Conservation (phyloP, 2,113 vertebrate genomes). For the Python bivittatus region DNA sequence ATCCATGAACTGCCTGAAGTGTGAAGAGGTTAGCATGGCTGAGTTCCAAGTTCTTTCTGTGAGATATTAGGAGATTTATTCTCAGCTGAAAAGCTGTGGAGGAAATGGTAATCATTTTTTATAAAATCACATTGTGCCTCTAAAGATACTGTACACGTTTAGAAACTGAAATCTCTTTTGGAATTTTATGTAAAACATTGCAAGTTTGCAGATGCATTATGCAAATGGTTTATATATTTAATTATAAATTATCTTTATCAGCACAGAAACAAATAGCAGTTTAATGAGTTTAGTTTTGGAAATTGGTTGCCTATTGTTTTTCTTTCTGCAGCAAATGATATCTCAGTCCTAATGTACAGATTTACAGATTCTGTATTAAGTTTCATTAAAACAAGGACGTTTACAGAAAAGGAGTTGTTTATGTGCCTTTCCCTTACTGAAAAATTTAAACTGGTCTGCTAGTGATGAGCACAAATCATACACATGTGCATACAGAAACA, state of each 20-base stretch:
- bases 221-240: background rate
- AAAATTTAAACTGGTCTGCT: background rate
- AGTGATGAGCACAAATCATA: background rate
- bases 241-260: background rate
- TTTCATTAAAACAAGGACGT: background rate
- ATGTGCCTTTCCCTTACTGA: background rate
- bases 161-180: background rate
- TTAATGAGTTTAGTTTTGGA: background rate
- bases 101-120: background rate
- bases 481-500: background rate
- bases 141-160: conserved; percentile 23
- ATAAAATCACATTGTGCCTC: background rate
- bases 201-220: background rate
- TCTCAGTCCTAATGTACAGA: background rate
- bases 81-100: background rate
- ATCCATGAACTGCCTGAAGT: conserved; percentile 54
- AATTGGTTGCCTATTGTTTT: background rate
- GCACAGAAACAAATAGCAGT: background rate
- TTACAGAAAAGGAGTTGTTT: background rate
- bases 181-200: background rate
- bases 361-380: background rate
- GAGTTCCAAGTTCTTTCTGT: conserved; percentile 28
- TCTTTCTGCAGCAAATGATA: background rate
- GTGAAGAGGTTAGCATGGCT: conserved; percentile 52
- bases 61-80: conserved; percentile 35